These are phyloP conservation scores for Cyphomyrus discorhynchus DNA, from an alignment of 2,113 vertebrate genomes.

Conservation along the genomic window DNA sequence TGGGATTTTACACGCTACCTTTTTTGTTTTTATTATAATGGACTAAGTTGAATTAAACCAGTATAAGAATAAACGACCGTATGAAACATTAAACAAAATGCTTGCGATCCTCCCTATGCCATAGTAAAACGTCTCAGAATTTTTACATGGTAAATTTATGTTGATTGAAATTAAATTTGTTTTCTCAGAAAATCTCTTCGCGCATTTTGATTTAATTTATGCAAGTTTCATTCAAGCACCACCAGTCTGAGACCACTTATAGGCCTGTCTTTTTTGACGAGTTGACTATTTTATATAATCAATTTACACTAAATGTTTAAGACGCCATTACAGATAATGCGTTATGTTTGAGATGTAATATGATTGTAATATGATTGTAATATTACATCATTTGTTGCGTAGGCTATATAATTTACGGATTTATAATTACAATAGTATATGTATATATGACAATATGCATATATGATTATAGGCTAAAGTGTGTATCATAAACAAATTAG, in stretches of 20 bases:
- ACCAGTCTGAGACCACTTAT: neutral
- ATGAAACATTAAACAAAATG: neutral
- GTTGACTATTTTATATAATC: neutral
- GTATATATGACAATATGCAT: neutral
- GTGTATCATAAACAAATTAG: neutral
- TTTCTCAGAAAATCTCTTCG: neutral
- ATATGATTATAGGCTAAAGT: neutral
- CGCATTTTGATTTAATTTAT: neutral
- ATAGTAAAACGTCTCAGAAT: neutral
- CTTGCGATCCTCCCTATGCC: neutral
- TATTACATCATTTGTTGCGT: neutral
- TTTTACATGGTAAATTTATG: neutral
- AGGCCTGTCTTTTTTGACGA: neutral
- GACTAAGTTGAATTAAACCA: neutral
- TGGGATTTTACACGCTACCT: neutral
- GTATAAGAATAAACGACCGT: neutral
- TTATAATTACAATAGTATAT: neutral
- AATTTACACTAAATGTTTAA: neutral
- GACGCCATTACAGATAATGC: neutral
- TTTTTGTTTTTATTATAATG: neutral
- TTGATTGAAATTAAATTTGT: neutral
- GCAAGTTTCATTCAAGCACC: neutral
- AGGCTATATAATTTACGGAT: neutral
- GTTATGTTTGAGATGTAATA: neutral
- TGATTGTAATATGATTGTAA: neutral